Base-by-base conservation (phyloP, 64 coral and sea anemone genomes). In the Hydrozoanthus tunicans region DNA sequence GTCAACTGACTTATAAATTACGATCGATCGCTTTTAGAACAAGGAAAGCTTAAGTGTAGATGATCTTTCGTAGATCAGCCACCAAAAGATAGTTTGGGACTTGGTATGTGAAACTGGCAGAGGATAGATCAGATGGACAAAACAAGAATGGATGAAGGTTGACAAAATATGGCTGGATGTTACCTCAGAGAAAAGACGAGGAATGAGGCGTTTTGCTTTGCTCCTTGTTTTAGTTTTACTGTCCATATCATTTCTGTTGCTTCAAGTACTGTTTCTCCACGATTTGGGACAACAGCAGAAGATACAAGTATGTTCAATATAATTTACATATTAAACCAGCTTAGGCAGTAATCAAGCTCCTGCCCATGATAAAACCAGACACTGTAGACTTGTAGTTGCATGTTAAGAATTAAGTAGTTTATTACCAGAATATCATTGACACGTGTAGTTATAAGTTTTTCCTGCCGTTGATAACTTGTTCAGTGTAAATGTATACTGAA, bases 181-280 rank as follows among this genome's bases (percentile, higher is more conserved):
- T 56, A 73, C 15, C 73, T 68, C 5, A 10, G 12, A 24, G 59
- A 12, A 73, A 58, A 74, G 55, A 59, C 54, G 14, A 88, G 69
- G 67, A 32, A 88, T 88, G 84, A 15, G 66, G 68, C 84, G 84
- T 26, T 12, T 88, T 88, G 10, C 25, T 17, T 32, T 88, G 17
- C 84, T 88, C 5, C 69, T 88, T 74, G 53, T 88, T 26, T 73
- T 88, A 53, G 68, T 88, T 54, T 6, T 74, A 12, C 26, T 74
- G 9, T 88, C 84, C 5, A 88, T 57, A 88, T 60, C 84, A 59
- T 88, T 88, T 70, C 55, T 88, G 69, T 24, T 88, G 12, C 84
- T 88, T 20, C 84, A 88, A n/a, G 6, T 60, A 24, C n/a, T 75
- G 9, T 74, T 88, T 26, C n/a, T 88, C 55, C 69, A 59, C 20